Conservation (phyloP, 2,113 vertebrate genomes). For the Poecile atricapillus region DNA sequence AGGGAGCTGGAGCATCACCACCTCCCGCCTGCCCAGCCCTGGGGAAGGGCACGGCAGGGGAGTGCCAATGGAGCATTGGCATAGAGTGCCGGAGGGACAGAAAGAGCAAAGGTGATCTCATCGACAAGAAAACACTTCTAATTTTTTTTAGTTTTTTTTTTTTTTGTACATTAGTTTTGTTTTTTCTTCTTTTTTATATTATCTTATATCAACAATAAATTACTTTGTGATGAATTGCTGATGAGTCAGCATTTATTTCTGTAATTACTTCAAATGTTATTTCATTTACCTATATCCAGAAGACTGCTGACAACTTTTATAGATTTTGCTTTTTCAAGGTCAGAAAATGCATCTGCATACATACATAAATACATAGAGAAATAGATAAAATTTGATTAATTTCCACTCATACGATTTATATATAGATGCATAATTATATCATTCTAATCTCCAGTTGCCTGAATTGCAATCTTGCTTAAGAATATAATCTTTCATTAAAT, state of each 20-base stretch:
- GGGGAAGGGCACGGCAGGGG: not conserved
- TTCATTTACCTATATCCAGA: not conserved
- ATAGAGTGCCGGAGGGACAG: not conserved
- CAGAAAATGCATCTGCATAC: not conserved
- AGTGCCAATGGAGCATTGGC: fast-evolving
- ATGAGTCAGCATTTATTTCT: not conserved
- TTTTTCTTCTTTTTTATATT: not conserved
- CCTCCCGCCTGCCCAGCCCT: not conserved
- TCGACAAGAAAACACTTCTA: fast-evolving
- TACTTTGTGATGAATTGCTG: not conserved
- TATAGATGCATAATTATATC: not conserved
- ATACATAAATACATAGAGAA: not conserved
- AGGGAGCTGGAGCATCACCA: fast-evolving
- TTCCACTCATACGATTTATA: not conserved
- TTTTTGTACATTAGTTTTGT: not conserved
- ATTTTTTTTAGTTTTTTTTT: not conserved
- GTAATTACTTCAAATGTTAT: not conserved
- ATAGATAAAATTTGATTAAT: not conserved
- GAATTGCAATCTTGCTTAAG: not conserved
- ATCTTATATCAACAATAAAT: not conserved
- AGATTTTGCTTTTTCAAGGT: not conserved
- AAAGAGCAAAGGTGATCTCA: not conserved
- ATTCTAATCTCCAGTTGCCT: not conserved
- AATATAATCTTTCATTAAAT: not conserved
- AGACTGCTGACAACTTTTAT: not conserved